Base-by-base conservation (phyloP, 2,113 vertebrate genomes). In the Forbesichthys agassizii region DNA sequence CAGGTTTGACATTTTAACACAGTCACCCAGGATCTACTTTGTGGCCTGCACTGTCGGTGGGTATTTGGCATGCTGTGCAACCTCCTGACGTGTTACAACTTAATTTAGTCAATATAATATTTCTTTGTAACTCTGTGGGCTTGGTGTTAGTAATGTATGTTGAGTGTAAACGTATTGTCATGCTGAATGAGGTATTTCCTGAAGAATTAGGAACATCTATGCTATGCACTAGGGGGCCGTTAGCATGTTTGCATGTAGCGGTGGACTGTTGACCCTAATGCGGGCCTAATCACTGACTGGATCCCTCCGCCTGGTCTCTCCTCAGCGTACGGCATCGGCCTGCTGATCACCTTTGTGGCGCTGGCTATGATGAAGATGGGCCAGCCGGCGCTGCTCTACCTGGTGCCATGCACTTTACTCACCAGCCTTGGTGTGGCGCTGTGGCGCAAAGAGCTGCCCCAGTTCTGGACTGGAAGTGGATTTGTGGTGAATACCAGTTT, bases 401-500 rank as follows among this genome's bases (percentile, higher is more conserved):
- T 99, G 86, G 97, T 99, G 84, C 97, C 97, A 82, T 99, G 96
- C 73, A 97, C 95, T 12, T 93, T 99, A n/a, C 86, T 96, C 86
- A 95, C 94, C 46, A 95, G 96, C 90, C 93, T 96, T 3, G 64
- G 79, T 0, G 92, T 99, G 83, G 98, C 97, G 3, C 93, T 98
- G 66, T 96, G 95, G 93, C 96, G 97, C 82, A 93, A 80, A 86
- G 97, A 99, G 84, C 86, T 99, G 65, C 87, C 89, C 49, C 90
- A 94, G 90, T 99, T 98, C 95, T 99, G 98, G 97, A 98, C 93
- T 4, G 97, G 97, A 91, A 97, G 94, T 90, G 95, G 95, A 92
- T 97, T 98, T 96, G 96, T 92, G 96, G 97, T 99, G 96, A 98
- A 97, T 98, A 98, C 94, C 95, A 90, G 94, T 98, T 98, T 96